A percentile compares a stretch with the other conserved stretches of the same genome.
Evolutionary conservation across 2,888 invertebrate genomes (phyloP).

Genomic region (Physocephala rufipes): DNA sequence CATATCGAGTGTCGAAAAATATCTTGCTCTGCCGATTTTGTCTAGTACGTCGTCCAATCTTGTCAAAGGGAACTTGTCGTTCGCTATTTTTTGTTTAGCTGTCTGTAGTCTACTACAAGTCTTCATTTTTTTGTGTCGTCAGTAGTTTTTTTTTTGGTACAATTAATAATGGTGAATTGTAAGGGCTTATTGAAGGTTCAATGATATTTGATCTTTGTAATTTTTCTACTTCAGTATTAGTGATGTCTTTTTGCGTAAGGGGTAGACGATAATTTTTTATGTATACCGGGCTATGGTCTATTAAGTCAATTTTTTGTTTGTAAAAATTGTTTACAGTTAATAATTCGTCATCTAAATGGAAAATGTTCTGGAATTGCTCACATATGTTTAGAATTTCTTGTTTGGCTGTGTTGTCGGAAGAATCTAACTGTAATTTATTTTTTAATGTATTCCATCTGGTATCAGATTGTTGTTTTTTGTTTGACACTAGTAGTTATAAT

Average conservation of each 20-base stretch:
- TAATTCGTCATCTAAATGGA: neutral
- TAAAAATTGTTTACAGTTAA: conserved; percentile 11
- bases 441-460: neutral
- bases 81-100: too few species aligned
- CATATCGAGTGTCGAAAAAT: too few species aligned
- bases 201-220: conserved; percentile 33
- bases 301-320: neutral
- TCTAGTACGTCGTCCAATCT: too few species aligned
- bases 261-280: neutral
- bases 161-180: conserved; percentile 22
- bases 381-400: neutral
- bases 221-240: neutral
- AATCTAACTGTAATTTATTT: neutral
- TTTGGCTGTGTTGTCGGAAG: neutral
- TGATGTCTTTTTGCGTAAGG: neutral
- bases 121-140: too few species aligned
- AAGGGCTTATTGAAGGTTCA: conserved; percentile 38
- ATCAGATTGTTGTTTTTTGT: too few species aligned
- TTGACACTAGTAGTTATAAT: too few species aligned
- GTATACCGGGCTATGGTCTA: neutral
- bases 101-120: too few species aligned
- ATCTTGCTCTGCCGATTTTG: too few species aligned
- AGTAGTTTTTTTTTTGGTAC: too few species aligned
- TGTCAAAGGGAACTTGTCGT: too few species aligned
- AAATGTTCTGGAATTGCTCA: neutral